phyloP scores from a whole-genome alignment of 1,140 invertebrate genomes.

The Diorhabda carinulata region DNA sequence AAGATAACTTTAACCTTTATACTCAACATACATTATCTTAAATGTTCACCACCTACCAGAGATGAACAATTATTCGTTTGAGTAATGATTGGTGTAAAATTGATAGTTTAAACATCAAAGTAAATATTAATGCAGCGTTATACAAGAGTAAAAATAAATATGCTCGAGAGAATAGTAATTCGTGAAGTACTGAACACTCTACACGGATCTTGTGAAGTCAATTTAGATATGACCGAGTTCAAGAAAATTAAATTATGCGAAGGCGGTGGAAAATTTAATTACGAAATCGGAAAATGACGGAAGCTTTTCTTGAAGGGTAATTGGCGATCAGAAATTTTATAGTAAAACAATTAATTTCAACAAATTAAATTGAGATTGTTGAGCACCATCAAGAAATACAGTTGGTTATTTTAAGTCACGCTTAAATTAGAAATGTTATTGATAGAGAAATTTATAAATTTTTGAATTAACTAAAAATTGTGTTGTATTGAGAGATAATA shows the following conservation, averaged over 20 bases:
- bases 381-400: background rate
- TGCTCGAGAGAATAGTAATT: too few species aligned
- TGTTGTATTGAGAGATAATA: too few species aligned
- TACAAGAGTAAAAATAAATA: too few species aligned
- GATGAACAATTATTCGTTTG: too few species aligned
- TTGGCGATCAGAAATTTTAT: background rate
- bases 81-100: too few species aligned
- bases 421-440: background rate
- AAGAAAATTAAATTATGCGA: background rate
- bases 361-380: background rate
- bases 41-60: too few species aligned
- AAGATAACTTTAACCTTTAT: too few species aligned
- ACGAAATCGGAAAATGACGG: background rate
- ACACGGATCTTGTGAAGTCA: background rate
- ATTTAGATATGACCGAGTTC: background rate
- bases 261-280: slow-evolving; percentile 2
- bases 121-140: too few species aligned
- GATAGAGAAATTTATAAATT: background rate
- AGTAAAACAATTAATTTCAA: slow-evolving; percentile 1
- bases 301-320: background rate
- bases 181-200: background rate
- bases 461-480: too few species aligned
- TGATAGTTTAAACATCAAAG: too few species aligned
- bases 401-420: background rate
- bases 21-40: too few species aligned